Percentiles rank a stretch among this genome's conserved stretches.
phyloP scores from a whole-genome alignment of 1,140 invertebrate species.

The Aphelenchoides avenae region DNA sequence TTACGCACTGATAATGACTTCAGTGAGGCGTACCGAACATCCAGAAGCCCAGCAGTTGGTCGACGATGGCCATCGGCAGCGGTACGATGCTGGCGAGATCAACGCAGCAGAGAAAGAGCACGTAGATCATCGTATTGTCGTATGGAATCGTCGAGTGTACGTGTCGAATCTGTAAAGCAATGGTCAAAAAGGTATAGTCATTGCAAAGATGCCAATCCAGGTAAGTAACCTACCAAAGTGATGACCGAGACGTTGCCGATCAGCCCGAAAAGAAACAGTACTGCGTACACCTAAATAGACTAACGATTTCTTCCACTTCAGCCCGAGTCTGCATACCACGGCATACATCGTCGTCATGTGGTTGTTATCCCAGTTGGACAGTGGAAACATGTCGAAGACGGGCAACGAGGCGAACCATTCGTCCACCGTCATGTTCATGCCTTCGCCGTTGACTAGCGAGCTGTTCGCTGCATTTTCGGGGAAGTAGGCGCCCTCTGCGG shows the following conservation, averaged over 20 bases:
- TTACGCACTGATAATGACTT: background rate
- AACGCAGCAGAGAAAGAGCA: constrained; percentile 53
- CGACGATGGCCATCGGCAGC: constrained; percentile 56
- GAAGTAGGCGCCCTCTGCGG: too few species aligned
- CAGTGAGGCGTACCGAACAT: constrained; percentile 47
- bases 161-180: constrained; percentile 36
- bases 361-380: constrained; percentile 33
- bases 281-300: constrained; percentile 41
- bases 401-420: constrained; percentile 34
- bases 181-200: background rate
- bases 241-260: constrained; percentile 55
- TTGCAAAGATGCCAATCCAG: too few species aligned
- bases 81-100: constrained; percentile 53
- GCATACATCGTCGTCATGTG: constrained; percentile 37
- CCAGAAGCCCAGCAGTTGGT: constrained; percentile 58
- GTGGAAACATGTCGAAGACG: constrained; percentile 39
- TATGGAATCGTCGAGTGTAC: constrained; percentile 45
- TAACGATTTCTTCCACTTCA: constrained; percentile 3
- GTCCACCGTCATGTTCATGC: too few species aligned
- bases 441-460: too few species aligned
- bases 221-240: constrained; percentile 40
- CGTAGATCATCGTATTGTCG: constrained; percentile 57
- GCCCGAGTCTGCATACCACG: constrained; percentile 21
- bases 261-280: constrained; percentile 53
- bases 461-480: too few species aligned